Conservation (phyloP, 1,140 invertebrate genomes). For the Drosophila sp. region DNA sequence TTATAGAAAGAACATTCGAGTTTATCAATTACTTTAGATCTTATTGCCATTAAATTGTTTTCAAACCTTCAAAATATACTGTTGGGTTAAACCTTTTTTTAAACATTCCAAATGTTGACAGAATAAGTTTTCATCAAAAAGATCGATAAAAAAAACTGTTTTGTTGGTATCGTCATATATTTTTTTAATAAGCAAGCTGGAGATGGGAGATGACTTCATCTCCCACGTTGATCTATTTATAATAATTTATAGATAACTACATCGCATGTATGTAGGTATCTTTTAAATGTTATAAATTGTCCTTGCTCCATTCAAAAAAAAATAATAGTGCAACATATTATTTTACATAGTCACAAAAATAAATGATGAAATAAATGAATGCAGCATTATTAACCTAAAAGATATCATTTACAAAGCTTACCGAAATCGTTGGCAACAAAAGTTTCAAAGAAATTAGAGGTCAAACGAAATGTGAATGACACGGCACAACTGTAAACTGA, state of each 20-base stretch:
- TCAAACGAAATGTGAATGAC: conserved; percentile 23
- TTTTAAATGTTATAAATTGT: background rate
- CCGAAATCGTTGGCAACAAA: conserved; percentile 1
- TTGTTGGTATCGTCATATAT: no score
- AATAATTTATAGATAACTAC: background rate
- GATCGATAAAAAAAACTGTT: no score
- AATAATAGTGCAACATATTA: background rate
- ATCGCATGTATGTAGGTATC: background rate
- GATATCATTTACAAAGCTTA: conserved; percentile 9
- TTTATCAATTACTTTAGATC: background rate
- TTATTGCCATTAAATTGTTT: no score
- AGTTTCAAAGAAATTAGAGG: conserved; percentile 7
- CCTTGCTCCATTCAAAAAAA: background rate
- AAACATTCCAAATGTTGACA: no score
- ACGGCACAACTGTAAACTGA: conserved; percentile 15
- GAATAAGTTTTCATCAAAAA: no score
- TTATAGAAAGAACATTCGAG: background rate
- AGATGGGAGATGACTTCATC: no score
- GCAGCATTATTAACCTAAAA: background rate
- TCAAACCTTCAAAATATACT: no score
- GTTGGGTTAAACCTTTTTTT: no score
- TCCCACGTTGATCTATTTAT: conserved; percentile 8
- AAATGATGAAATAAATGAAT: background rate
- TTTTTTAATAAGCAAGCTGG: background rate
- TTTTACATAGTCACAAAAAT: conserved; percentile 12